Percentiles rank a stretch among this genome's conserved stretches.
phyloP scores from a whole-genome alignment of 2,797 vertebrate species.

The Melanotaenia pygmaea region DNA sequence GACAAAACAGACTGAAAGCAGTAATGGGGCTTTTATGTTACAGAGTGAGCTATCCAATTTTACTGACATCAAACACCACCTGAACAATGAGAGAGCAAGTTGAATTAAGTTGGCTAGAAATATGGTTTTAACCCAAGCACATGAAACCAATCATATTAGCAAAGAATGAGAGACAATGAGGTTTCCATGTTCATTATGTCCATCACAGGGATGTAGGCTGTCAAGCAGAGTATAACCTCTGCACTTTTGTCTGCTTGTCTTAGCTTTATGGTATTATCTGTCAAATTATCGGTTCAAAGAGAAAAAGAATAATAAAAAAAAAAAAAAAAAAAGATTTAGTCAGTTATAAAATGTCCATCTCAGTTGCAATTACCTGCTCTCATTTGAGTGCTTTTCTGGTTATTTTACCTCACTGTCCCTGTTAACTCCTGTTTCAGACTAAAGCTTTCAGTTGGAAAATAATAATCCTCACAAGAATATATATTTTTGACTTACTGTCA shows the following conservation, averaged over 20 bases:
- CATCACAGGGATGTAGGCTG: background rate
- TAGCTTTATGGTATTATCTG: background rate
- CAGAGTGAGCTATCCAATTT: too few relatives aligned
- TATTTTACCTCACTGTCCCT: constrained; percentile 31
- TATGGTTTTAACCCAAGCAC: background rate
- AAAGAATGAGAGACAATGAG: background rate
- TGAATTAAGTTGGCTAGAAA: constrained; percentile 3
- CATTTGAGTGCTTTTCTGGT: constrained; percentile 27
- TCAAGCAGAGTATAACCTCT: too few relatives aligned
- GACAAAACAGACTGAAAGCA: background rate
- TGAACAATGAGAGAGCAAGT: background rate
- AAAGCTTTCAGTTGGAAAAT: constrained; percentile 26
- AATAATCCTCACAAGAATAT: constrained; percentile 13
- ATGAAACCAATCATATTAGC: background rate
- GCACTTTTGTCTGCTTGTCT: background rate
- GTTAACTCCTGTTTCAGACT: constrained; percentile 22
- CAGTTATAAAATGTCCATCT: background rate
- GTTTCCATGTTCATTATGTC: background rate
- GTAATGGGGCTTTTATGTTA: background rate
- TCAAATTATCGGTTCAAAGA: too few relatives aligned
- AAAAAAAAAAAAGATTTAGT: background rate
- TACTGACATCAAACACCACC: background rate
- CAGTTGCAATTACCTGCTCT: constrained; percentile 1
- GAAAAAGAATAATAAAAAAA: too few relatives aligned
- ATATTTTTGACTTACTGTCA: constrained; percentile 37